These are phyloP conservation scores for Ellobium chinense DNA, from an alignment of 2,888 invertebrate species.

Conservation along the genomic window DNA sequence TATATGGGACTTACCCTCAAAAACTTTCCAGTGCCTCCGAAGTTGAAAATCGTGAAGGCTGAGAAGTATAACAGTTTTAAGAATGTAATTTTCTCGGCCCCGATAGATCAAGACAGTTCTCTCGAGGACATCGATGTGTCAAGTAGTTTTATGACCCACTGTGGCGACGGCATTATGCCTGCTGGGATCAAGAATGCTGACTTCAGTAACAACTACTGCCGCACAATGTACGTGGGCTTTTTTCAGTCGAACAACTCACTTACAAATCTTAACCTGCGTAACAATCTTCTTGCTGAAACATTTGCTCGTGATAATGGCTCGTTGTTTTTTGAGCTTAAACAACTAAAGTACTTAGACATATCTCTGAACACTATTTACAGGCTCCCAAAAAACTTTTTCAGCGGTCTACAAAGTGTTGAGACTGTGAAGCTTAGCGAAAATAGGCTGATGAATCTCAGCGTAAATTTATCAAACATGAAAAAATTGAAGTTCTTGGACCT, in stretches of 20 bases:
- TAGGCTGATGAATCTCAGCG: background rate
- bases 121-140: background rate
- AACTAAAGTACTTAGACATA: background rate
- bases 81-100: too few relatives aligned
- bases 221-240: background rate
- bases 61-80: too few relatives aligned
- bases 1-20: too few relatives aligned
- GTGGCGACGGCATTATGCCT: background rate
- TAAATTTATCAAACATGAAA: background rate
- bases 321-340: background rate
- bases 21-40: too few relatives aligned
- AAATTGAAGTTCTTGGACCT: background rate
- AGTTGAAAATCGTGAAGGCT: too few relatives aligned
- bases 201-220: too few relatives aligned
- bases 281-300: conserved; percentile 1
- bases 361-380: conserved; percentile 13
- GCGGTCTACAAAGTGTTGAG: background rate
- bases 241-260: too few relatives aligned
- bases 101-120: background rate
- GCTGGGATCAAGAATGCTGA: background rate
- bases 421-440: background rate
- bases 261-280: too few relatives aligned
- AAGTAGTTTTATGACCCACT: background rate
- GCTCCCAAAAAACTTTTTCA: background rate
- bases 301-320: background rate